Evolutionary conservation across 2,113 vertebrate species (phyloP).

Genomic region (Nanger granti): DNA sequence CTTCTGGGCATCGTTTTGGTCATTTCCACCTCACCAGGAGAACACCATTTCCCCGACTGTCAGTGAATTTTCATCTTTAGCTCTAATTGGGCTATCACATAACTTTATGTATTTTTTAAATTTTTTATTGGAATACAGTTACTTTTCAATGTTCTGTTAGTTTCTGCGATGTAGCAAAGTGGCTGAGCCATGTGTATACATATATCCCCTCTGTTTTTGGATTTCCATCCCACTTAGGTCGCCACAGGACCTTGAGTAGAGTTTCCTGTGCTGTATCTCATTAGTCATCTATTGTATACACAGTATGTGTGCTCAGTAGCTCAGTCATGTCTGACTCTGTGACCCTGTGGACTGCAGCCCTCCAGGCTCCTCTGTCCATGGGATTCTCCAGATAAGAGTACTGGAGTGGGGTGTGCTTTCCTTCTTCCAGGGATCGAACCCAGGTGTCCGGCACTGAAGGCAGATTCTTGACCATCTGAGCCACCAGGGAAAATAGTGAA

Average conservation of each 20-base stretch:
- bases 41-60: neutral
- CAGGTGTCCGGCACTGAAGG: neutral
- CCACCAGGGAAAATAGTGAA: neutral
- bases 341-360: neutral
- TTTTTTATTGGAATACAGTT: neutral
- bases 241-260: neutral
- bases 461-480: neutral
- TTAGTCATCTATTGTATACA: neutral
- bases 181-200: neutral
- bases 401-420: neutral
- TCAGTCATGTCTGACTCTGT: neutral
- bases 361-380: neutral
- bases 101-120: neutral
- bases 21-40: neutral
- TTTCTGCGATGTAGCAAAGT: neutral
- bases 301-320: neutral
- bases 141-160: neutral
- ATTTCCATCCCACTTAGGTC: neutral
- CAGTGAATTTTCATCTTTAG: neutral
- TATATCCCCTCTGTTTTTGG: neutral
- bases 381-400: neutral
- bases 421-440: neutral
- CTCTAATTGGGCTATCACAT: neutral
- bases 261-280: neutral
- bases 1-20: neutral